A percentile compares a stretch with the other conserved stretches of the same genome.
Evolutionary conservation across 2,113 vertebrate genomes (phyloP).

Genomic region (Cyprinodon variegatus): DNA sequence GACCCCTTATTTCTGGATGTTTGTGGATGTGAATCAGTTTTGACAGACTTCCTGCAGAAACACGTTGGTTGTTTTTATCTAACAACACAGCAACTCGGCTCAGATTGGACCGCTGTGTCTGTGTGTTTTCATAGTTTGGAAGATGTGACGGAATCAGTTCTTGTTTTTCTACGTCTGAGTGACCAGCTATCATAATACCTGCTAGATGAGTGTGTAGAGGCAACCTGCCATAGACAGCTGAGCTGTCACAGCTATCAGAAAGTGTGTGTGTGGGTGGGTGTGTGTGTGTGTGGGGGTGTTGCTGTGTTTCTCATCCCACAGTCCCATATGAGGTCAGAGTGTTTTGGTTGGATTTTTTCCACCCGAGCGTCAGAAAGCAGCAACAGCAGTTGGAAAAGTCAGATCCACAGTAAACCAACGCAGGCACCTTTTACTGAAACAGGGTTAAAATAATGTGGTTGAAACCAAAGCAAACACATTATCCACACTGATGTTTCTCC

Average conservation of each 20-base stretch:
- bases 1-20: neutral
- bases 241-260: conserved; percentile 23
- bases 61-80: neutral
- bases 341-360: conserved; percentile 58
- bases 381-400: conserved; percentile 32
- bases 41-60: conserved; percentile 32
- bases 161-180: conserved; percentile 19
- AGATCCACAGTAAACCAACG: conserved; percentile 19
- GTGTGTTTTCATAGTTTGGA: conserved; percentile 10
- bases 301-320: conserved; percentile 25
- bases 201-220: conserved; percentile 13
- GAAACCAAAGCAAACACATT: neutral
- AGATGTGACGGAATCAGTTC: neutral
- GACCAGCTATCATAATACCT: conserved; percentile 49
- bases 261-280: conserved; percentile 18
- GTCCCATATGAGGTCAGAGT: conserved; percentile 49
- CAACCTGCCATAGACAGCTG: conserved; percentile 1
- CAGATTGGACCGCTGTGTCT: neutral
- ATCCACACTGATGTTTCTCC: neutral
- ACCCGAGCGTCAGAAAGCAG: conserved; percentile 14
- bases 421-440: conserved; percentile 6
- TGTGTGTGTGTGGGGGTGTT: conserved; percentile 16
- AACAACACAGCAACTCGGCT: neutral
- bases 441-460: neutral
- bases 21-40: conserved; percentile 6